Conservation (phyloP, 1,140 invertebrate genomes). For the Drosophila sp. region DNA sequence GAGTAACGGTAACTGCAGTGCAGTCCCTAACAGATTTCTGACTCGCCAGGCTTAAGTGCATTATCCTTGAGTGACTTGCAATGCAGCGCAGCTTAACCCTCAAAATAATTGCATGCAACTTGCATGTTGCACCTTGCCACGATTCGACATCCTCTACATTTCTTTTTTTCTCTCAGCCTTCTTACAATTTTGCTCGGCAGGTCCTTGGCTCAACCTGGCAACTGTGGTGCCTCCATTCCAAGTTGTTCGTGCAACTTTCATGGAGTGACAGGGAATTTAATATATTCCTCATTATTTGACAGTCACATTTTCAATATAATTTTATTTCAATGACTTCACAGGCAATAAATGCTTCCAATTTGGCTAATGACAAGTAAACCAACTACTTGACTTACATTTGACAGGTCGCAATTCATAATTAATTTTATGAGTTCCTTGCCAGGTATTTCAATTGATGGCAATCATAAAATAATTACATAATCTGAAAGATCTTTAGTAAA, state of each 20-base stretch:
- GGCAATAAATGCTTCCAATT: slow-evolving; percentile 7
- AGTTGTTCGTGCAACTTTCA: slow-evolving; percentile 5
- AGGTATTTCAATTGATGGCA: background rate
- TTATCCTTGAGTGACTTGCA: slow-evolving; percentile 49
- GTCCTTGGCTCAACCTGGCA: background rate
- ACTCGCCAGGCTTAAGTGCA: slow-evolving; percentile 39
- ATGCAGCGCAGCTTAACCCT: slow-evolving; percentile 28
- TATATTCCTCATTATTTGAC: slow-evolving; percentile 14
- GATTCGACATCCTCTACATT: background rate
- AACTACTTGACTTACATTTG: slow-evolving; percentile 13
- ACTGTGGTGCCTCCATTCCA: background rate
- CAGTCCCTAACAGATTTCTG: slow-evolving; percentile 20
- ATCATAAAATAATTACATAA: too few relatives aligned
- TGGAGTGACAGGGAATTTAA: slow-evolving; percentile 22
- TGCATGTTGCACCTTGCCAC: background rate
- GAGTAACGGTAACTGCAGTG: slow-evolving; percentile 32
- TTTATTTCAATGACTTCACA: slow-evolving; percentile 6
- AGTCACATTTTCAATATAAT: slow-evolving; percentile 18
- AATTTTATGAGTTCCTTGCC: slow-evolving; percentile 1
- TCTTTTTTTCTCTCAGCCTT: background rate
- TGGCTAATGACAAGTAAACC: background rate
- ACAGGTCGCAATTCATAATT: background rate
- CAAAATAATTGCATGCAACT: slow-evolving; percentile 46
- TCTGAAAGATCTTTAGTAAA: too few relatives aligned
- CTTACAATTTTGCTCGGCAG: background rate